A percentile compares a stretch with the other conserved stretches of the same genome.
Conservation (phyloP, 2,888 invertebrate species). For the Cephus pulcher region DNA sequence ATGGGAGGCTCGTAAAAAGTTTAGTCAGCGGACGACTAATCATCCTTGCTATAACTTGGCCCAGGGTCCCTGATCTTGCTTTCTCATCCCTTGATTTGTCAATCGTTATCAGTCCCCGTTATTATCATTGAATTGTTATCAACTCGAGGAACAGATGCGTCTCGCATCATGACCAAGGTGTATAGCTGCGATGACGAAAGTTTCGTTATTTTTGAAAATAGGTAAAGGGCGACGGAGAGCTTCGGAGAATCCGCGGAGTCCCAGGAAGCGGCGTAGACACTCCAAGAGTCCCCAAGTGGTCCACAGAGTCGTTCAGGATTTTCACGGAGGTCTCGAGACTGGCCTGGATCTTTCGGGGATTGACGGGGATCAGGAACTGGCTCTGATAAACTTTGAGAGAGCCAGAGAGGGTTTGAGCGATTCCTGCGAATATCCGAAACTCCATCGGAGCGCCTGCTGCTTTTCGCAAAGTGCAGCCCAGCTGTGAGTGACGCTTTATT, state of each 20-base stretch:
- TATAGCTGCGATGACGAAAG: too few species aligned
- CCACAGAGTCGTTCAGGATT: slow-evolving; percentile 40
- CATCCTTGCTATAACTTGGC: not conserved
- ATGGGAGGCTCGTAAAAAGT: not conserved
- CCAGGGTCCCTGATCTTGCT: not conserved
- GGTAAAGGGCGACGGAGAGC: slow-evolving; percentile 54
- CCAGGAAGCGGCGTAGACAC: slow-evolving; percentile 52
- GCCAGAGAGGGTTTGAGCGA: slow-evolving; percentile 52
- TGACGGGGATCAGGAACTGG: slow-evolving; percentile 57
- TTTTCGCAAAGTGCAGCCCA: slow-evolving; percentile 60
- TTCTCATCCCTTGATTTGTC: not conserved
- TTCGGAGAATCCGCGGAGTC: slow-evolving; percentile 55
- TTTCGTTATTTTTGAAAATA: slow-evolving; percentile 12
- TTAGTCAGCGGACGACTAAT: not conserved
- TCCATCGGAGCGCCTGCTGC: slow-evolving; percentile 62
- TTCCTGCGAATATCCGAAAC: slow-evolving; percentile 54
- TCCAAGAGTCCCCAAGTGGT: slow-evolving; percentile 51
- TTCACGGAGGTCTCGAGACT: slow-evolving; percentile 48
- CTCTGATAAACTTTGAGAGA: slow-evolving; percentile 55
- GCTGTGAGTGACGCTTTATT: slow-evolving; percentile 49
- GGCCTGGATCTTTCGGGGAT: slow-evolving; percentile 54
- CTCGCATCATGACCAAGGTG: not conserved
- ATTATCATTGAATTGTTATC: not conserved
- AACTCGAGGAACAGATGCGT: not conserved
- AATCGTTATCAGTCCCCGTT: not conserved